A percentile compares a stretch with the other conserved stretches of the same genome.
Conservation (phyloP, 2,888 invertebrate genomes). For the Pandemis heparana region DNA sequence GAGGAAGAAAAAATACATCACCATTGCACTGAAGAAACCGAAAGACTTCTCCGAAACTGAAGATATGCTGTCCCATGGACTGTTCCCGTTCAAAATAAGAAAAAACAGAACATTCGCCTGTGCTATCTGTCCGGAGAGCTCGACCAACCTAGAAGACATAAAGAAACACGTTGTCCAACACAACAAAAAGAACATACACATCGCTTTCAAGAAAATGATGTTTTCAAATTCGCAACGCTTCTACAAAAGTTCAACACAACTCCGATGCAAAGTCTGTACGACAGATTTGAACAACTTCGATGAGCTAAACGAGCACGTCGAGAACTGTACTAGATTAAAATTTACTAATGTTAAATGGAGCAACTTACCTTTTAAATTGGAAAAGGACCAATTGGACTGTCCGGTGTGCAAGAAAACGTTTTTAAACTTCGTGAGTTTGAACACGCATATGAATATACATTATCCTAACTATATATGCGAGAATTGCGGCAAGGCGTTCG, state of each 20-base stretch:
- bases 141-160: slow-evolving; percentile 63
- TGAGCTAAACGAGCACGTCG: slow-evolving; percentile 64
- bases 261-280: slow-evolving; percentile 73
- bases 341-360: slow-evolving; percentile 60
- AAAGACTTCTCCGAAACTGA: slow-evolving; percentile 64
- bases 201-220: slow-evolving; percentile 75
- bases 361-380: slow-evolving; percentile 74
- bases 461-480: slow-evolving; percentile 82
- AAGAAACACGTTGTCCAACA: slow-evolving; percentile 67
- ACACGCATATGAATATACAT: slow-evolving; percentile 83
- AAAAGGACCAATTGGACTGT: slow-evolving; percentile 78
- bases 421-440: slow-evolving; percentile 74
- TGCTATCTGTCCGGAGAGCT: slow-evolving; percentile 69
- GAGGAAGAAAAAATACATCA: slow-evolving; percentile 51
- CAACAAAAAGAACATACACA: slow-evolving; percentile 61
- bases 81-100: slow-evolving; percentile 76
- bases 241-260: slow-evolving; percentile 55
- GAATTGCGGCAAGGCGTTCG: slow-evolving; percentile 83
- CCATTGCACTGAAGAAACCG: slow-evolving; percentile 56
- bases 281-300: slow-evolving; percentile 64
- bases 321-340: slow-evolving; percentile 63
- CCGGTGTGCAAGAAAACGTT: slow-evolving; percentile 76
- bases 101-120: slow-evolving; percentile 66
- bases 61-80: slow-evolving; percentile 62
- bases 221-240: slow-evolving; percentile 68